Percentiles rank a stretch among this genome's conserved stretches.
Conservation (phyloP, 30 jellyfish, hydroid and myxozoan genomes). For the Rhopilema esculentum region DNA sequence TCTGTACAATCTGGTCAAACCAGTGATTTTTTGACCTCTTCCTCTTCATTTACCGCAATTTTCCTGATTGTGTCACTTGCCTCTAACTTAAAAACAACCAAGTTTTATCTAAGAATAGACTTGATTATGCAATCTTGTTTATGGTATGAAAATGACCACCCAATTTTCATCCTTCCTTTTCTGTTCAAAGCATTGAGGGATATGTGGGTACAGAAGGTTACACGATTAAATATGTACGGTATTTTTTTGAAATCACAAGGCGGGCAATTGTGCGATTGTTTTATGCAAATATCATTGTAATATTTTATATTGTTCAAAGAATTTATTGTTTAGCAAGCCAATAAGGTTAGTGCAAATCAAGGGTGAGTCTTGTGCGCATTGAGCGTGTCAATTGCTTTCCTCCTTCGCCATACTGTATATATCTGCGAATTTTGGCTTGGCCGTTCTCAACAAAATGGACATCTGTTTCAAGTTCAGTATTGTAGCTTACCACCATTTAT, state of each 20-base stretch:
- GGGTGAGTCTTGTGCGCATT: constrained; percentile 96
- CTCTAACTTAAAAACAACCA: neutral
- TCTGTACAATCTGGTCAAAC: no score
- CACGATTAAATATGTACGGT: neutral
- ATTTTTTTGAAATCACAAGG: neutral
- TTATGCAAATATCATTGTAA: constrained; percentile 37
- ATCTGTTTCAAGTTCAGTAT: constrained; percentile 40
- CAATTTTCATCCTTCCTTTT: neutral
- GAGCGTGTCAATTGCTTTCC: constrained; percentile 93
- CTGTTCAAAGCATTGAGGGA: neutral
- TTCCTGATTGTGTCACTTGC: no score
- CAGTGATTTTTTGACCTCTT: no score
- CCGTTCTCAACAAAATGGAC: constrained; percentile 56
- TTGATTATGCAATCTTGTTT: neutral
- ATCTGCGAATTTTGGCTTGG: constrained; percentile 49
- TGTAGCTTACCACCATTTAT: constrained; percentile 14
- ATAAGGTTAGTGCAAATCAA: constrained; percentile 69
- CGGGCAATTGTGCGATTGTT: constrained; percentile 14
- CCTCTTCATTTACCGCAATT: no score
- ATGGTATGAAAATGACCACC: neutral
- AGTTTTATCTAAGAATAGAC: neutral
- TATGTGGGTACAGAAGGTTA: neutral
- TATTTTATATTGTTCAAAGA: neutral
- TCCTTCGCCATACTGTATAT: constrained; percentile 51
- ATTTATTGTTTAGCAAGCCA: constrained; percentile 54